Evolutionary conservation across 2,113 vertebrate species (phyloP).

Genomic region (Ophthalmolycus amberensis): DNA sequence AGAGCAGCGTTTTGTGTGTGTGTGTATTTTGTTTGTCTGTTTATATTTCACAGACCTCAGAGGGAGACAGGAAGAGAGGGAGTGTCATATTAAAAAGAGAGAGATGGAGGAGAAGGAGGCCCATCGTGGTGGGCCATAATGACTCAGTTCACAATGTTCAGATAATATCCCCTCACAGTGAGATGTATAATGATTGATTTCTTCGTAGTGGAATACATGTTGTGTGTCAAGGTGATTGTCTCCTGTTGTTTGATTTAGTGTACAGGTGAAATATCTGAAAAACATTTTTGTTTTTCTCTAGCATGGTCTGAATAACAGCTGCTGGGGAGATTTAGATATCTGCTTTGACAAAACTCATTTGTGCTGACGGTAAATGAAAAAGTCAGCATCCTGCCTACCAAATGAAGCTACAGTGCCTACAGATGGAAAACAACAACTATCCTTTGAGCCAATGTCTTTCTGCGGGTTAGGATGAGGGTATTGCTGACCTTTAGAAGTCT

Average conservation of each 20-base stretch:
- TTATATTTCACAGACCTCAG: slow-evolving; percentile 61
- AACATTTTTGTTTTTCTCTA: background rate
- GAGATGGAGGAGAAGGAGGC: slow-evolving; percentile 39
- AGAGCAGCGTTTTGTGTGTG: slow-evolving; percentile 27
- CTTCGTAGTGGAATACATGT: slow-evolving; percentile 25
- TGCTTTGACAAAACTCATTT: slow-evolving; percentile 50
- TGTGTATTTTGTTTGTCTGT: slow-evolving; percentile 35
- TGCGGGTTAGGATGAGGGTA: background rate
- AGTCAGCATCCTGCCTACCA: slow-evolving; percentile 35
- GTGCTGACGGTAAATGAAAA: slow-evolving; percentile 61
- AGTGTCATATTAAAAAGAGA: slow-evolving; percentile 48
- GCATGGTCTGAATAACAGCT: slow-evolving; percentile 21
- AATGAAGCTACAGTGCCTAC: slow-evolving; percentile 30
- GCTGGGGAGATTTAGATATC: slow-evolving; percentile 31
- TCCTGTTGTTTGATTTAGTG: slow-evolving; percentile 15
- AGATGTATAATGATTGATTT: slow-evolving; percentile 55
- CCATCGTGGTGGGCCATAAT: slow-evolving; percentile 62
- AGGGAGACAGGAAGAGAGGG: slow-evolving; percentile 42
- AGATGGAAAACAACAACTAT: slow-evolving; percentile 13
- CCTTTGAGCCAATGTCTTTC: background rate
- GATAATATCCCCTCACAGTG: slow-evolving; percentile 56
- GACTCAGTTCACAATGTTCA: slow-evolving; percentile 65
- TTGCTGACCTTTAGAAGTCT: background rate
- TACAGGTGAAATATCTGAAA: slow-evolving; percentile 23
- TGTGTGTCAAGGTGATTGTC: background rate